phyloP scores from a whole-genome alignment of 2,888 invertebrate genomes.

The Sesia bembeciformis region DNA sequence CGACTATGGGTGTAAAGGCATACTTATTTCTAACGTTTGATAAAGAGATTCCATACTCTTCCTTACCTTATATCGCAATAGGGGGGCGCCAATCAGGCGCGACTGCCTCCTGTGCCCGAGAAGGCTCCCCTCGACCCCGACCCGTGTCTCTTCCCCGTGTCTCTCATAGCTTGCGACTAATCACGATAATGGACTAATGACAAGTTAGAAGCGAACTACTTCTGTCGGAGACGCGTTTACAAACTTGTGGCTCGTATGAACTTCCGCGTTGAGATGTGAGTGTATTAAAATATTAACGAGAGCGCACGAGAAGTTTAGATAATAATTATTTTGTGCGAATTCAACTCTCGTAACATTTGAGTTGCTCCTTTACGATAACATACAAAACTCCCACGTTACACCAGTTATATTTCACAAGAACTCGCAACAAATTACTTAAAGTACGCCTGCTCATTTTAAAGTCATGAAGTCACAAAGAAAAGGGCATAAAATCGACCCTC shows the following conservation, averaged over 20 bases:
- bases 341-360: slow-evolving; percentile 5
- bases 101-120: slow-evolving; percentile 11
- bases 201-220: slow-evolving; percentile 43
- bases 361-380: not conserved
- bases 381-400: not conserved
- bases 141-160: not conserved
- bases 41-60: too few relatives aligned
- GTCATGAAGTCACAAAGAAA: too few relatives aligned
- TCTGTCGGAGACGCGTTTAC: slow-evolving; percentile 14
- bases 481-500: too few relatives aligned
- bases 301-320: slow-evolving; percentile 16
- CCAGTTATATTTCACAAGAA: not conserved
- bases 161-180: slow-evolving; percentile 29
- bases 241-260: slow-evolving; percentile 22
- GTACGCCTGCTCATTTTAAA: not conserved
- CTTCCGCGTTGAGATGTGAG: slow-evolving; percentile 13
- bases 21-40: too few relatives aligned
- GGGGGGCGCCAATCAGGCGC: slow-evolving; percentile 11
- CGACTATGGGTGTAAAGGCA: too few relatives aligned
- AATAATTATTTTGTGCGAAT: slow-evolving; percentile 13
- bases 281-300: slow-evolving; percentile 28
- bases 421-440: not conserved
- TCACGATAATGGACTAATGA: slow-evolving; percentile 63
- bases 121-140: not conserved
- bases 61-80: not conserved